Evolutionary conservation across 2,797 vertebrate genomes (phyloP), one percentile per base, ranked within the genome.

Genomic region (Diglossa cyanea): DNA sequence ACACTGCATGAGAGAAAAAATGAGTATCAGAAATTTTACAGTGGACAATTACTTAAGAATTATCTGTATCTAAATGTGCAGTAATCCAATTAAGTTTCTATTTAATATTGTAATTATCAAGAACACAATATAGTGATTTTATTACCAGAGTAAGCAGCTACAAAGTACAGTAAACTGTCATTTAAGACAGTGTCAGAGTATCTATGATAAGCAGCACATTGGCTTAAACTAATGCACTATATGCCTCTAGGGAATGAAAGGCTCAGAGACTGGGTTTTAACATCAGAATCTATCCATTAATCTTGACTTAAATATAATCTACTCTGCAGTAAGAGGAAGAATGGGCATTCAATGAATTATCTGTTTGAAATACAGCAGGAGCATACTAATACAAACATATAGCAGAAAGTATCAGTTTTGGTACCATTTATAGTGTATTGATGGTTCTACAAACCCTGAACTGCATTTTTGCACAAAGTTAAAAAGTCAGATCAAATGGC

Each of bases 41-140:
- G 97, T 86, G 79, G 93, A 89, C 97, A 98, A 98, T 98, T 98
- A 98, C 97, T 98, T 98, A 98, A 97, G 98, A 98, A 98, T 98
- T 99, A 98, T 98, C 98, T 98, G 96, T 98, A 98, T 98, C 98
- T 98, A 98, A 99, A 99, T 98, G 98, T 97, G 98, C 96, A 97
- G 97, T 99, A 99, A 99, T 99, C 97, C 96, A 98, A 99, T 99
- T 99, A 99, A 98, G 98, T 98, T 98, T 99, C 98, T 98, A 98
- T 98, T 98, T 98, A 99, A 99, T 99, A 98, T 97, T 98, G 96
- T 98, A 98, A 99, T 99, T 99, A 99, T 98, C 97, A 98, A 98
- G 98, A 98, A 98, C 98, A 98, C 97, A 98, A 97, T 97, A 98
- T 97, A 98, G 98, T 98, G 99, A 99, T 99, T 99, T 99, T 98